Evolutionary conservation across 2,888 invertebrate genomes (phyloP), one percentile per base, ranked within the genome.

Genomic region (Xanthia togata): DNA sequence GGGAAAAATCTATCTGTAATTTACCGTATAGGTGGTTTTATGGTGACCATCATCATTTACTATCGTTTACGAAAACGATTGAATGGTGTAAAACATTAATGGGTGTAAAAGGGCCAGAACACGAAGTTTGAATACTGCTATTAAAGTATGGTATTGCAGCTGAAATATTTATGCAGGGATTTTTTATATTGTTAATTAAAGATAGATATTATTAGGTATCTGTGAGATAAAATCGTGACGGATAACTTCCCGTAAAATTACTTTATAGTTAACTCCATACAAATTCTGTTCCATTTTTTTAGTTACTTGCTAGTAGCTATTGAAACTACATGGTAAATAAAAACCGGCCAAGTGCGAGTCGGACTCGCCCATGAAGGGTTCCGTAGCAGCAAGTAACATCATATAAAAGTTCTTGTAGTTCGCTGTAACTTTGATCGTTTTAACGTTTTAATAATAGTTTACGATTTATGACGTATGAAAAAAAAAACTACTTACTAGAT

Each of bases 1-100:
- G 76, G 77, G 80, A 80, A 89, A 87, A 88, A 89, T 85, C 85
- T 87, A 87, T 91, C 80, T 87, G 84, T 85, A 82, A 87, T 87
- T 85, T 87, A 79, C 71, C 73, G 53, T 76, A 70, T 72, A 72
- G 65, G 69, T 62, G 41, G 78, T 87, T 83, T 83, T 81, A 83
- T 83, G 81, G 77, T 78, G 72, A 78, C 47, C 72, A 83, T 81
- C 74, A 81, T 82, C 69, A 72, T 75, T 76, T 79, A 70, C 76
- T 64, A 72, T 76, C 67, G 60, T 59, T 79, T 83, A 31, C 31
- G 2, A 31, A 31, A 31, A 31, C 31, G 31, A 31, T 31, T 31
- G 31, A 31, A 31, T 74, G 57, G 47, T 69, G 31, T 31, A 31
- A 31, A 44, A 65, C 71, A 83, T 72, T 64, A 67, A 38, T 53